phyloP scores from a whole-genome alignment of 2,113 vertebrate genomes.

The Sinocyclocheilus grahami region DNA sequence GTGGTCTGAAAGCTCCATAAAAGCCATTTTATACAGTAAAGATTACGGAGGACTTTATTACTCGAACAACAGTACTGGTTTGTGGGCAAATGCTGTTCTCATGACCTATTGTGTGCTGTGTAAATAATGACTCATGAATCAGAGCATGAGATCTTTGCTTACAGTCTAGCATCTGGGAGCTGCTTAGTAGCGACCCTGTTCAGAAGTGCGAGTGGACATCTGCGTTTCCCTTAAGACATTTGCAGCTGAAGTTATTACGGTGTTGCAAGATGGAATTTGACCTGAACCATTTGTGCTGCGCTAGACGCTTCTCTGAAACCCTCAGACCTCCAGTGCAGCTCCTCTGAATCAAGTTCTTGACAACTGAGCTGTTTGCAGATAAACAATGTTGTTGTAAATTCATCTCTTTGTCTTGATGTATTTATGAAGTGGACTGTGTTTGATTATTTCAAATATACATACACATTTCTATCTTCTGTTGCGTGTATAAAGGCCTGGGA shows the following conservation, averaged over 20 bases:
- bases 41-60: constrained; percentile 3
- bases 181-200: not conserved
- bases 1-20: not conserved
- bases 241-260: not conserved
- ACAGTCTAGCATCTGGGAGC: not conserved
- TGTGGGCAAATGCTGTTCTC: constrained; percentile 1
- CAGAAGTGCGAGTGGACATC: not conserved
- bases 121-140: constrained; percentile 23
- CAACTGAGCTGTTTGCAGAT: not conserved
- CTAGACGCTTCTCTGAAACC: not conserved
- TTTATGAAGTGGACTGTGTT: not conserved
- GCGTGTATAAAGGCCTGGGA: not conserved
- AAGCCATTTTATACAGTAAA: not conserved
- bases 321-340: not conserved
- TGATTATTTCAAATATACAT: not conserved
- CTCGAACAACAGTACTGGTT: constrained; percentile 13
- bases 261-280: constrained; percentile 15
- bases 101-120: not conserved
- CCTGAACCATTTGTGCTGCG: not conserved
- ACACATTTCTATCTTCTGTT: not conserved
- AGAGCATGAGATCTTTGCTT: not conserved
- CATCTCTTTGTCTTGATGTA: not conserved
- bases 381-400: not conserved
- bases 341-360: not conserved
- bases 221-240: not conserved